Percentiles rank a stretch among this genome's conserved stretches.
Conservation (phyloP, 2,113 vertebrate genomes). For the Forbesichthys agassizii region DNA sequence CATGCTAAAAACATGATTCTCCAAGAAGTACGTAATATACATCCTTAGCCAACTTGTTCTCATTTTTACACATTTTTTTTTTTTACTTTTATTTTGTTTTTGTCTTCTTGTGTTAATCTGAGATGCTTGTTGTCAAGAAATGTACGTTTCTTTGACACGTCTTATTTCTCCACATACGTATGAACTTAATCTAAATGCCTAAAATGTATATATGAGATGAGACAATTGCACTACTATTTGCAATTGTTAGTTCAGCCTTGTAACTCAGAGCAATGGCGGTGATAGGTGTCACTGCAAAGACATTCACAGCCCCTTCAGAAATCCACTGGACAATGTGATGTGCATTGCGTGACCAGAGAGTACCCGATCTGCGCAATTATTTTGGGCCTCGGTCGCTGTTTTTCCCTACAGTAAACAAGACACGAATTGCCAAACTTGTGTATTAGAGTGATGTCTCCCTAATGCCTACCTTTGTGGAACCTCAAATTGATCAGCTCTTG, state of each 20-base stretch:
- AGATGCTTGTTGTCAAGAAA: no score
- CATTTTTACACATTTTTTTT: no score
- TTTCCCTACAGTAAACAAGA: constrained; percentile 66
- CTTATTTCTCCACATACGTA: constrained; percentile 12
- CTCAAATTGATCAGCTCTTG: constrained; percentile 24
- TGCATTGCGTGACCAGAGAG: constrained; percentile 34
- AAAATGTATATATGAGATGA: constrained; percentile 38
- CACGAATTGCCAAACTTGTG: constrained; percentile 22
- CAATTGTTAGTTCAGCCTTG: constrained; percentile 35
- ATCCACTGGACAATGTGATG: constrained; percentile 58
- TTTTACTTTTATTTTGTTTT: no score
- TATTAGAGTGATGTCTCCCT: constrained; percentile 46
- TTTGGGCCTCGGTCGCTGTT: constrained; percentile 37
- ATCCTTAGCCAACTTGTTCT: no score
- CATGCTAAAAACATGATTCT: not conserved
- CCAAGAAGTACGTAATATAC: not conserved
- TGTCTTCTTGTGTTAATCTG: no score
- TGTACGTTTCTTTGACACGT: not conserved
- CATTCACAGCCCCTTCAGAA: constrained; percentile 52
- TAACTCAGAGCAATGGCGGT: not conserved
- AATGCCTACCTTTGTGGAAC: constrained; percentile 14
- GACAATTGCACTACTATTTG: constrained; percentile 30
- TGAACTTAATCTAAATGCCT: constrained; percentile 41
- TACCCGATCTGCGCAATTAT: constrained; percentile 59
- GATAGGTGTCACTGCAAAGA: constrained; percentile 53